phyloP scores from a whole-genome alignment of 2,113 vertebrate genomes.

The Myotis davidii region DNA sequence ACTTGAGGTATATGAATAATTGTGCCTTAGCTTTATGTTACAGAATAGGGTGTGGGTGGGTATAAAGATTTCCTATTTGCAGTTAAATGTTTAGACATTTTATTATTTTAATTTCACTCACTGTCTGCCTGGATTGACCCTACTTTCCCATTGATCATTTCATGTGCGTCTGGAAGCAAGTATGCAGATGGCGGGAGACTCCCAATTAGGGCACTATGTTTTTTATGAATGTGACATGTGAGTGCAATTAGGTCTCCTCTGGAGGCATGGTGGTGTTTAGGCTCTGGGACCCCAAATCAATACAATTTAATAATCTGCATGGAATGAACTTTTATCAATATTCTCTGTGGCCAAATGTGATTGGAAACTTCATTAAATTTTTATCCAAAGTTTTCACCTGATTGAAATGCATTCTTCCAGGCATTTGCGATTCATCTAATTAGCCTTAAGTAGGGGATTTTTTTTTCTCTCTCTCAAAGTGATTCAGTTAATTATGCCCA shows the following conservation, averaged over 20 bases:
- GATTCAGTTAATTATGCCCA: slow-evolving; percentile 81
- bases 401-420: slow-evolving; percentile 82
- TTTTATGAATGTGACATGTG: slow-evolving; percentile 83
- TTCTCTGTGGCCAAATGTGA: slow-evolving; percentile 72
- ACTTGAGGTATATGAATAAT: slow-evolving; percentile 92
- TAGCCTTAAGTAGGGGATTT: slow-evolving; percentile 81
- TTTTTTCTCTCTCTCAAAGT: slow-evolving; percentile 75
- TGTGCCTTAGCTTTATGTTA: slow-evolving; percentile 87
- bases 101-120: slow-evolving; percentile 91
- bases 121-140: slow-evolving; percentile 88
- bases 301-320: slow-evolving; percentile 82
- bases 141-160: slow-evolving; percentile 87
- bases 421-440: slow-evolving; percentile 82
- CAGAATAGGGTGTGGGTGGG: slow-evolving; percentile 88
- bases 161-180: slow-evolving; percentile 83
- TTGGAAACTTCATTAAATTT: slow-evolving; percentile 83
- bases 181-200: slow-evolving; percentile 86
- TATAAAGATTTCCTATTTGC: slow-evolving; percentile 91
- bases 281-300: slow-evolving; percentile 80
- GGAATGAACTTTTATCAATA: slow-evolving; percentile 80
- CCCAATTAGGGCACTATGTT: slow-evolving; percentile 84
- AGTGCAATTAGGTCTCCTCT: slow-evolving; percentile 81
- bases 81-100: slow-evolving; percentile 92
- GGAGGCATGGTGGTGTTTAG: slow-evolving; percentile 74
- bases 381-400: slow-evolving; percentile 83